These are phyloP conservation scores for Tursiops truncatus DNA, from an alignment of 2,113 vertebrate species.

Conservation along the genomic window DNA sequence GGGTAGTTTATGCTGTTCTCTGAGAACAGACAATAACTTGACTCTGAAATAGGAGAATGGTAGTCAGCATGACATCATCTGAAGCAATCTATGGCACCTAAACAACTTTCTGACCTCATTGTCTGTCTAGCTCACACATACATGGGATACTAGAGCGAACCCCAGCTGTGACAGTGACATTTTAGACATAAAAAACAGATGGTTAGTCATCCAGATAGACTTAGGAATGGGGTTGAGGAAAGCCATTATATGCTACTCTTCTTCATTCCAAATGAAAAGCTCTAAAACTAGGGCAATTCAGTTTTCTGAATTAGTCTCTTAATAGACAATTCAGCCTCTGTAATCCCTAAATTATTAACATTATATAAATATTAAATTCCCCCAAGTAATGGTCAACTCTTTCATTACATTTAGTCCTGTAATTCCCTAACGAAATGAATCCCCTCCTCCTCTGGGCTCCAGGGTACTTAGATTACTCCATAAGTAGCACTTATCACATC, in stretches of 20 bases:
- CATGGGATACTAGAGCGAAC: no score
- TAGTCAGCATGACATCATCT: not conserved
- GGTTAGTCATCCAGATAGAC: not conserved
- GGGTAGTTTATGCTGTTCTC: not conserved
- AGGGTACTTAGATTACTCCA: not conserved
- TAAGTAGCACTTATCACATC: not conserved
- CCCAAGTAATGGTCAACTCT: not conserved
- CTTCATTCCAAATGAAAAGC: not conserved
- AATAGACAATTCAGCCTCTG: not conserved
- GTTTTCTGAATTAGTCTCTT: slow-evolving; percentile 16
- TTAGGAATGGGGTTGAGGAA: not conserved
- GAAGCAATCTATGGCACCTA: not conserved
- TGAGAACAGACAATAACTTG: not conserved
- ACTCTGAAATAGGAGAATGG: not conserved
- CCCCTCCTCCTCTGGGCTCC: not conserved
- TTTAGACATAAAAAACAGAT: not conserved
- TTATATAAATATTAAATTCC: not conserved
- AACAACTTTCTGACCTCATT: not conserved
- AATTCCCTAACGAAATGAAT: not conserved
- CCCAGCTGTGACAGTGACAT: not conserved
- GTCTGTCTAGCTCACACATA: not conserved
- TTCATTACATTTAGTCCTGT: not conserved
- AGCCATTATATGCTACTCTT: not conserved
- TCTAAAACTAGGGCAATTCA: not conserved
- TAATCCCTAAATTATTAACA: not conserved